Evolutionary conservation across 2,113 vertebrate genomes (phyloP), one percentile per base, ranked within the genome.

Genomic region (Ursus arctos): DNA sequence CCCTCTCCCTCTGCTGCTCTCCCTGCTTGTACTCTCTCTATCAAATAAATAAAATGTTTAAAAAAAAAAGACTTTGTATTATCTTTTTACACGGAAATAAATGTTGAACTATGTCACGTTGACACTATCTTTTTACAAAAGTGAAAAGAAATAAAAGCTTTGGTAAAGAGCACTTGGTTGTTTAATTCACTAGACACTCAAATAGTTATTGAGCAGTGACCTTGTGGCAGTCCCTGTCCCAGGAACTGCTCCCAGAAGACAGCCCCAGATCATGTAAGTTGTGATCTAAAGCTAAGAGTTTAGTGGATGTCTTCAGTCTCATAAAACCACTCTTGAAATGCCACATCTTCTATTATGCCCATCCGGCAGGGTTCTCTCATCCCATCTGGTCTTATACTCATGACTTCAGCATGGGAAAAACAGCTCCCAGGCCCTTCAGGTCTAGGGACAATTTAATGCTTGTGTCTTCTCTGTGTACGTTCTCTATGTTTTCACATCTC

Each of bases 401-500:
- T 55, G 47, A 53, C 16, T 18, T 95, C 53, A 63, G 2, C 55
- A 2, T 69, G 36, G 36, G 71, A 69, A 36, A 71, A 59, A 51
- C 51, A 90, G 28, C 36, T 63, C 14, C 59, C 19, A 51, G 40
- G 53, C 47, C 24, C 4, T 63, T 71, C 13, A 71, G 51, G 47
- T n/a, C 71, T 84, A 36, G 53, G 19, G 79, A 36, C n/a, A 77
- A 57, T 47, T 80, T 84, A 21, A 22, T 84, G 19, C 82, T 88
- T 87, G 28, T 92, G 61, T 83, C 67, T 90, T 86, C 36, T 77
- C 31, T 43, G 18, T 51, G 16, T 71, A 10, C 26, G 1, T 53
- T 40, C 51, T 95, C 51, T 80, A 19, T 76, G 31, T 63, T 94
- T 74, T 95, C 51, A 81, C 47, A 85, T 72, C 65, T 84, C 57